Evolutionary conservation across 2,113 vertebrate species (phyloP).

Genomic region (Pandion haliaetus): DNA sequence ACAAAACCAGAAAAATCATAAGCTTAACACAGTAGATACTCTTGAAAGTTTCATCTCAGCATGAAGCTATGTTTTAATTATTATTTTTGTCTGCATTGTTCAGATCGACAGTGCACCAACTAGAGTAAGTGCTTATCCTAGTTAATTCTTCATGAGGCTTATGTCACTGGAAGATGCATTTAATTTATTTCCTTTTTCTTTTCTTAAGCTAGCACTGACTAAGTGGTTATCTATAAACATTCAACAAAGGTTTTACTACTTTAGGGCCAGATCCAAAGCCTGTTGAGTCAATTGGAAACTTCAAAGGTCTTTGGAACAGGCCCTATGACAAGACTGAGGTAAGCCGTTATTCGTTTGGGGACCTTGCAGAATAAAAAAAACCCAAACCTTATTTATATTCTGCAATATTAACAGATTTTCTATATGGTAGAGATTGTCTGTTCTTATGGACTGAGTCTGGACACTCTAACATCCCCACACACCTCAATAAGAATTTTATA

Average conservation of each 20-base stretch:
- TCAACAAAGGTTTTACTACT: background rate
- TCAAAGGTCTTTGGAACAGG: background rate
- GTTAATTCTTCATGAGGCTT: slow-evolving; percentile 71
- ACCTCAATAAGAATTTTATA: background rate
- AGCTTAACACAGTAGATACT: slow-evolving; percentile 61
- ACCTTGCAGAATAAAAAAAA: background rate
- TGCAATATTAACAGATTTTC: background rate
- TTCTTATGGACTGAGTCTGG: background rate
- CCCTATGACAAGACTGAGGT: background rate
- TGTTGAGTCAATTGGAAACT: background rate
- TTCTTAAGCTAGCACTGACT: background rate
- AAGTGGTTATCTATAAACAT: slow-evolving; percentile 38
- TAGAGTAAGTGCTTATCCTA: slow-evolving; percentile 64
- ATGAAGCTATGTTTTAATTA: slow-evolving; percentile 72
- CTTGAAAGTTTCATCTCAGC: slow-evolving; percentile 72
- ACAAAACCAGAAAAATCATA: slow-evolving; percentile 63
- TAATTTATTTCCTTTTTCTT: slow-evolving; percentile 58
- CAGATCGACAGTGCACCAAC: slow-evolving; percentile 30
- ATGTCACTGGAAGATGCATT: slow-evolving; percentile 55
- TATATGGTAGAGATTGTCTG: background rate
- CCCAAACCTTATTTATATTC: background rate
- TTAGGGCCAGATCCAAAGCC: background rate
- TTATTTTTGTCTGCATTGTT: slow-evolving; percentile 68
- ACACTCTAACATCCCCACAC: too few relatives aligned
- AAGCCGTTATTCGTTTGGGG: background rate